These are phyloP conservation scores for Lasioglossum marginatum DNA, from an alignment of 2,888 invertebrate genomes.

Conservation along the genomic window DNA sequence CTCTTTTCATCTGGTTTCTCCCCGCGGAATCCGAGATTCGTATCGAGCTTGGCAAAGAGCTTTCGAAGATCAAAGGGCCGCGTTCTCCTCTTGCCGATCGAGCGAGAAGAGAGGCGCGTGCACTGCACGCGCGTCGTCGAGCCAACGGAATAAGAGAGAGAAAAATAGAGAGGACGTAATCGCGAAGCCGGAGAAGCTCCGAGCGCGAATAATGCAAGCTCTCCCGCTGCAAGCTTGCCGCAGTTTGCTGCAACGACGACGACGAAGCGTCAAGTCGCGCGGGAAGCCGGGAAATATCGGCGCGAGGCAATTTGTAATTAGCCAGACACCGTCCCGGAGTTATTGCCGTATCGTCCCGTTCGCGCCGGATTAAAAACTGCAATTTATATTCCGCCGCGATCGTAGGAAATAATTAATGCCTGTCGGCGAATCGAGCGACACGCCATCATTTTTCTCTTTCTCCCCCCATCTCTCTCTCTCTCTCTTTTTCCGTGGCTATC, in stretches of 20 bases:
- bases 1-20: conserved; percentile 27
- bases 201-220: neutral
- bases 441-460: neutral
- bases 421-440: conserved; percentile 11
- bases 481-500: neutral
- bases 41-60: conserved; percentile 32
- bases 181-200: neutral
- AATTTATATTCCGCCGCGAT: conserved; percentile 25
- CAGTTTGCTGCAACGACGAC: neutral
- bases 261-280: neutral
- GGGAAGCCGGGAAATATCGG: conserved; percentile 23
- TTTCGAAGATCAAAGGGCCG: conserved; percentile 22
- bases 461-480: neutral
- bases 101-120: conserved; percentile 5
- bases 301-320: conserved; percentile 35
- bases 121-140: neutral
- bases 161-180: neutral
- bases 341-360: conserved; percentile 42
- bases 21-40: conserved; percentile 30
- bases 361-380: conserved; percentile 45
- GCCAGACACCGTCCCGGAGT: conserved; percentile 6
- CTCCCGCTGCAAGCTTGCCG: neutral
- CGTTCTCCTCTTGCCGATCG: conserved; percentile 11
- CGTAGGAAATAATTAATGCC: conserved; percentile 9
- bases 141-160: neutral